phyloP scores from a whole-genome alignment of 2,113 vertebrate genomes.

The Apteryx owenii region DNA sequence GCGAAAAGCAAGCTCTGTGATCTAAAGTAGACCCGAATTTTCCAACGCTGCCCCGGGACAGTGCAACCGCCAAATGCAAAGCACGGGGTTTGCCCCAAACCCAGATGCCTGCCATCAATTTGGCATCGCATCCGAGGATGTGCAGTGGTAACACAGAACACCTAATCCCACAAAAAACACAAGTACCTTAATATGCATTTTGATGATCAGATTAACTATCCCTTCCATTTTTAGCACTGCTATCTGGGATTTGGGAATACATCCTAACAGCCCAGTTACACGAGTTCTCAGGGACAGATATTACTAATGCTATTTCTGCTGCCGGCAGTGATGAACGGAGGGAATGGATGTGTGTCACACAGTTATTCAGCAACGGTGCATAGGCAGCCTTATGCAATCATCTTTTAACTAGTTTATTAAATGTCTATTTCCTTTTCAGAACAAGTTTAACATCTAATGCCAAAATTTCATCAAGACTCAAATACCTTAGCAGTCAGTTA shows the following conservation, averaged over 20 bases:
- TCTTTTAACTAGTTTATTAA: slow-evolving; percentile 51
- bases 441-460: slow-evolving; percentile 27
- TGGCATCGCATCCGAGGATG: background rate
- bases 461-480: slow-evolving; percentile 15
- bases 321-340: background rate
- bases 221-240: background rate
- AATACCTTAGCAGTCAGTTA: background rate
- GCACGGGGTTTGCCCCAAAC: background rate
- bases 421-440: slow-evolving; percentile 15
- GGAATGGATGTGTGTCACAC: background rate
- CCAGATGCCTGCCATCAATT: background rate
- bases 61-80: accelerated
- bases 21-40: background rate
- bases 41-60: background rate
- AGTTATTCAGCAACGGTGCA: background rate
- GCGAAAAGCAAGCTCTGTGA: background rate
- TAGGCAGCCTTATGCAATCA: slow-evolving; percentile 15
- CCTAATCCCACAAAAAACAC: background rate
- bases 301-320: background rate
- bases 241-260: background rate
- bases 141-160: background rate
- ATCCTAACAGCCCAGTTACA: background rate
- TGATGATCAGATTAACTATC: background rate
- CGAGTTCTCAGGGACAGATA: background rate
- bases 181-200: background rate